Evolutionary conservation across 2,888 invertebrate species (phyloP), one percentile per base, ranked within the genome.

Genomic region (Patella depressa): DNA sequence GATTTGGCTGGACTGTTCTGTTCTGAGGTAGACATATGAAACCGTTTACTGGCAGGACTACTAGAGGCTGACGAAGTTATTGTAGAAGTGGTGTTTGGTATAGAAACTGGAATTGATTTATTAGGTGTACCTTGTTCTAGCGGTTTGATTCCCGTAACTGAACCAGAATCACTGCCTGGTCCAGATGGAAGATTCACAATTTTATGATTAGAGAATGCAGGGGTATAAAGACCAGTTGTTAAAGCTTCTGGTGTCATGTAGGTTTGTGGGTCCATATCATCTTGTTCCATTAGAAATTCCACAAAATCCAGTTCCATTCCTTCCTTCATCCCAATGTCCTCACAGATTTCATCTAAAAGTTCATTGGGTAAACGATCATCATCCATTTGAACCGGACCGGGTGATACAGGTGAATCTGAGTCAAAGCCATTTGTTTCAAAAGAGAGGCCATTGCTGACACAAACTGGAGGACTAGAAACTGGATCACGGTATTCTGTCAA

Each of bases 301-400:
- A 90, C 89, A 82, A 91, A 88, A 82, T 91, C 91, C 72, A 91
- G 82, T 78, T 91, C 91, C 87, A 90, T 90, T 19, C 89, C 89
- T 79, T 91, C 91, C 81, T 91, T 90, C 86, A 91, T 90, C 3
- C 90, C 90, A 74, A 90, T 90, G 80, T 91, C 91, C 81, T 89
- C 88, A 83, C 90, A 91, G 73, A 91, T 90, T 84, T 91, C 91
- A 76, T 91, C 90, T 72, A 89, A 82, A 55, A 89, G 87, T 82
- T 89, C 89, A 77, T 89, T 89, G 3, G 88, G 89, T 17, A 89
- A 84, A 14, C 89, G 81, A 74, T 89, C 89, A 71, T 88, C 86
- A 74, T 86, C 86, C 80, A 86, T 84, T 65, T 84, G 83, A 19
- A 81, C 80, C 15, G 83, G 83, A 11, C 84, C 82, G 14, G 76